These are phyloP conservation scores for Heterodera schachtii DNA, from an alignment of 1,140 invertebrate genomes.

Conservation along the genomic window DNA sequence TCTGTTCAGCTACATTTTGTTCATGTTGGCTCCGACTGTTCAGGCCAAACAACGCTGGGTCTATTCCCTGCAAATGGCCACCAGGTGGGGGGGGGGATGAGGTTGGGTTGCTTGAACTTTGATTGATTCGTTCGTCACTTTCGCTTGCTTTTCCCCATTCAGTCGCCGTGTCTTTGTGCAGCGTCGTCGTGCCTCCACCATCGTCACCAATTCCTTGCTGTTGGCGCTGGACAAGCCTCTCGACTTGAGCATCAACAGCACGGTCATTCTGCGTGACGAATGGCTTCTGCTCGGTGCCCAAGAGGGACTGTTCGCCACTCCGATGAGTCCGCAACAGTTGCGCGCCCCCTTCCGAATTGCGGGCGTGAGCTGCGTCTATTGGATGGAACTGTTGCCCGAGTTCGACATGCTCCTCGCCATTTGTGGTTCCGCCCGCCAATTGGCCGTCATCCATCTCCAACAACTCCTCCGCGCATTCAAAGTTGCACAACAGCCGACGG, in stretches of 20 bases:
- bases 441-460: slow-evolving; percentile 40
- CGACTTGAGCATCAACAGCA: slow-evolving; percentile 36
- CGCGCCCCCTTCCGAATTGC: slow-evolving; percentile 36
- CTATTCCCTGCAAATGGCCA: slow-evolving; percentile 30
- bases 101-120: too few species aligned
- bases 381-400: slow-evolving; percentile 42
- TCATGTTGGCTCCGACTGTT: slow-evolving; percentile 37
- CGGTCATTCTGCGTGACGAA: slow-evolving; percentile 31
- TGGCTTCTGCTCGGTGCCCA: slow-evolving; percentile 38
- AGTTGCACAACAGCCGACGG: slow-evolving; percentile 9
- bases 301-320: slow-evolving; percentile 41
- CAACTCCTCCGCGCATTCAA: slow-evolving; percentile 34
- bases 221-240: slow-evolving; percentile 33
- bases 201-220: slow-evolving; percentile 18
- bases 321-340: slow-evolving; percentile 16
- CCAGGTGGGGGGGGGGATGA: background rate
- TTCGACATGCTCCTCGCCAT: slow-evolving; percentile 43
- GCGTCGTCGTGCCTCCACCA: slow-evolving; percentile 22
- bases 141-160: background rate
- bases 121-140: background rate
- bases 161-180: slow-evolving; percentile 44
- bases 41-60: slow-evolving; percentile 50
- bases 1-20: slow-evolving; percentile 33
- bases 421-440: slow-evolving; percentile 30
- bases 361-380: slow-evolving; percentile 31